phyloP scores from a whole-genome alignment of 2,888 invertebrate genomes.

The Sphaerophoria rueppellii region DNA sequence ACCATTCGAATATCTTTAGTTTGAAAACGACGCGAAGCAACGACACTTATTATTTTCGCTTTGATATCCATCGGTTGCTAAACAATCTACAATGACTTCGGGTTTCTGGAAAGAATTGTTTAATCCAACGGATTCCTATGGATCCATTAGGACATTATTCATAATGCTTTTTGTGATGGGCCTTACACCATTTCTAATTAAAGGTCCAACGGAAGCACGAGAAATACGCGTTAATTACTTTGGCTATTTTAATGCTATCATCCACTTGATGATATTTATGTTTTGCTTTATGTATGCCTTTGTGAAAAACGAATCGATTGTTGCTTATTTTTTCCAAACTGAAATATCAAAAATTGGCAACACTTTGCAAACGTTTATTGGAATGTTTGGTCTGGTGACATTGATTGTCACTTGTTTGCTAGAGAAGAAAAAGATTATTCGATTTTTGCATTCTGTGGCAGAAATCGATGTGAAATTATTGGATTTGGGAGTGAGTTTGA shows the following conservation, averaged over 20 bases:
- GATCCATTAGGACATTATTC: conserved; percentile 78
- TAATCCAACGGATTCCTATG: conserved; percentile 79
- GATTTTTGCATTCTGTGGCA: conserved; percentile 76
- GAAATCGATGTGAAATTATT: conserved; percentile 75
- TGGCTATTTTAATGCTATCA: conserved; percentile 77
- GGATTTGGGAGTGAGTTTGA: conserved; percentile 78
- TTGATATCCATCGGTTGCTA: not conserved
- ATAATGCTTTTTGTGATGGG: conserved; percentile 79
- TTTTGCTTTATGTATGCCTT: conserved; percentile 79
- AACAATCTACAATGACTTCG: conserved; percentile 22
- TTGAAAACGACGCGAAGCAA: not conserved
- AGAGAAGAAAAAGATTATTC: conserved; percentile 76
- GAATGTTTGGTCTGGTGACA: conserved; percentile 78
- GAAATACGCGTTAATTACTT: conserved; percentile 76
- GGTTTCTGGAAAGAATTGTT: conserved; percentile 75
- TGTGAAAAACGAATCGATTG: conserved; percentile 79
- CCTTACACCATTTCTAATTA: conserved; percentile 79
- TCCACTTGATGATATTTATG: conserved; percentile 78
- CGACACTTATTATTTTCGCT: not conserved
- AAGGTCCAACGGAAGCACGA: conserved; percentile 74
- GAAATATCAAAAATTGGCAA: conserved; percentile 80
- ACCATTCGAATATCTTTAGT: conserved; percentile 28
- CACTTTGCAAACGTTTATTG: conserved; percentile 79
- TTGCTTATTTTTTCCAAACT: conserved; percentile 80
- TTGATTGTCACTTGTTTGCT: conserved; percentile 78